Conservation (phyloP, 2,113 vertebrate species). For the Microtus pennsylvanicus region DNA sequence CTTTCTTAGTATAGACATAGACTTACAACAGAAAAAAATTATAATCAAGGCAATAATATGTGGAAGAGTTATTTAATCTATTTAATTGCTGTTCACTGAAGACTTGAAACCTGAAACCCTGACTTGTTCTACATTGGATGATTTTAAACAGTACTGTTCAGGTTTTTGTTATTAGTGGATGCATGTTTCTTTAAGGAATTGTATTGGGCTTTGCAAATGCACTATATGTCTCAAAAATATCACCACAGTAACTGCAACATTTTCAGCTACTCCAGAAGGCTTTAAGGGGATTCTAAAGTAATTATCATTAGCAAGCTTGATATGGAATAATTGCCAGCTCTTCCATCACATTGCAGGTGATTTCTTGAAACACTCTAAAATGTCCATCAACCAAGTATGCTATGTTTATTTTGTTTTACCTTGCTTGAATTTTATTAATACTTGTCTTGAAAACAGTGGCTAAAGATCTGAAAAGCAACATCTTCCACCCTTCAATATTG, state of each 20-base stretch:
- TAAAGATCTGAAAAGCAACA: not conserved
- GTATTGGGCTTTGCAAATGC: not conserved
- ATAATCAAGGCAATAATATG: not conserved
- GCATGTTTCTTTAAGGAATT: not conserved
- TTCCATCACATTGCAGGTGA: not conserved
- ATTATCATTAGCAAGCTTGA: not conserved
- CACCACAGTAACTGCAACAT: not conserved
- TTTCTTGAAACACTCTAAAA: conserved; percentile 12
- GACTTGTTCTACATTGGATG: conserved; percentile 35
- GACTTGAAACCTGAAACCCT: conserved; percentile 6
- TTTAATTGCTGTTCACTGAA: conserved; percentile 25
- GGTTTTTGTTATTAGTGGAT: not conserved
- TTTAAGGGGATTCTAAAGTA: conserved; percentile 20
- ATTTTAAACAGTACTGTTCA: not conserved
- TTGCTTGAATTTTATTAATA: conserved; percentile 46
- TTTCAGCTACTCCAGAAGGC: not conserved
- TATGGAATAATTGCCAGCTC: not conserved
- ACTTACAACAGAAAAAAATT: not conserved
- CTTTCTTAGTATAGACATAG: not conserved
- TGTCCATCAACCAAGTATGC: not conserved
- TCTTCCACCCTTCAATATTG: not conserved
- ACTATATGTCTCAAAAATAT: not conserved
- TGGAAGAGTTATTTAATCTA: conserved; percentile 35
- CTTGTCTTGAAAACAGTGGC: not conserved
- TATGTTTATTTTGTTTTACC: conserved; percentile 1